phyloP scores from a whole-genome alignment of 64 coral and sea anemone species.

The Montipora capricornis region DNA sequence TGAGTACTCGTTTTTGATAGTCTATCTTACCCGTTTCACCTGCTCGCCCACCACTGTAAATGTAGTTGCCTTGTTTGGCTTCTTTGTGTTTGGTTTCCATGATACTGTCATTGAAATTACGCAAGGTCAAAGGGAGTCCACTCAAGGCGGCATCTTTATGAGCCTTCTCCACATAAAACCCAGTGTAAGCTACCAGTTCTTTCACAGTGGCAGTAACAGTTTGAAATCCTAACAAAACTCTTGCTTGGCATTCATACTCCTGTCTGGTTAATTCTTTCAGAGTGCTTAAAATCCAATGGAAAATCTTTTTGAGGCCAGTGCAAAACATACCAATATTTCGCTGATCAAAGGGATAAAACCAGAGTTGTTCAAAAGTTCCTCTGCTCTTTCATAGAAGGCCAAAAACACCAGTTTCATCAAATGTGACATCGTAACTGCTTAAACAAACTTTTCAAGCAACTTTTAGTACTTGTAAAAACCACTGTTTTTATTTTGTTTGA shows the following conservation, averaged over 20 bases:
- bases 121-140: slow-evolving; percentile 35
- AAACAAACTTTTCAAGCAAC: slow-evolving; percentile 59
- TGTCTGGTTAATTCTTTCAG: slow-evolving; percentile 13
- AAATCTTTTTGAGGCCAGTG: background rate
- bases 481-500: slow-evolving; percentile 41
- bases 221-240: slow-evolving; percentile 50
- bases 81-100: slow-evolving; percentile 64
- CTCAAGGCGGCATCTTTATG: slow-evolving; percentile 34
- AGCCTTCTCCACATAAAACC: slow-evolving; percentile 42
- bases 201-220: slow-evolving; percentile 69
- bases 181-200: slow-evolving; percentile 24
- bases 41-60: slow-evolving; percentile 45
- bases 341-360: slow-evolving; percentile 29
- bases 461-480: slow-evolving; percentile 43
- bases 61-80: slow-evolving; percentile 34
- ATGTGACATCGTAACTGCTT: slow-evolving; percentile 50
- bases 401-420: slow-evolving; percentile 54
- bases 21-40: slow-evolving; percentile 40
- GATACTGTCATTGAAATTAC: slow-evolving; percentile 45
- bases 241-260: slow-evolving; percentile 18
- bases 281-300: background rate
- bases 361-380: slow-evolving; percentile 50
- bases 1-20: slow-evolving; percentile 42
- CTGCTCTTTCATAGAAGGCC: slow-evolving; percentile 46
- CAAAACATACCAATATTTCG: slow-evolving; percentile 53